Evolutionary conservation across 2,888 invertebrate genomes (phyloP), one percentile per base, ranked within the genome.

Genomic region (Metopia argyrocephala): DNA sequence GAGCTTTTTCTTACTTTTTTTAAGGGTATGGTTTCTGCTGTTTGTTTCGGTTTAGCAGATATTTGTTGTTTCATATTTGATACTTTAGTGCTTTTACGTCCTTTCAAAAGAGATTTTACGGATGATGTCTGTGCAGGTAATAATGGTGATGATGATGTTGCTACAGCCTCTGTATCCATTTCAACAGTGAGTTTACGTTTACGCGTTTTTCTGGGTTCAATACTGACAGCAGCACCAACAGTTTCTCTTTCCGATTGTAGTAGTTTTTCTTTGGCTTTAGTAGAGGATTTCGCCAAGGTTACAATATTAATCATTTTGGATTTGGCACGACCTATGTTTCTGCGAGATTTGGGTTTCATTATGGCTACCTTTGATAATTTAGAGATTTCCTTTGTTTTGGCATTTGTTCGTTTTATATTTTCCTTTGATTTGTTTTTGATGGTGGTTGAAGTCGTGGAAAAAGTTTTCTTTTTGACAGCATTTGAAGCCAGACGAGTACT

Each of bases 51-150:
- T 46, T 46, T 69, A 12, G 38, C 38, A 38, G 15, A 9, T 38
- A 38, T 4, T 38, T 9, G 2, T 38, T 38, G 38, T 15, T 38
- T 38, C 3, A 38, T 15, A 38, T 83, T 83, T 27, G 82, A 78
- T 27, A 83, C 64, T 48, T 84, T 79, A 25, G 74, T 74, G 61
- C 80, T 85, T 81, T 84, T 85, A 21, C 84, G 82, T 45, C 61
- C 3, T 31, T 21, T 46, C 21, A 50, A 6, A 27, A 23, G 21
- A 20, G 62, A 68, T 66, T 69, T 54, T 1, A n/a, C 27, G 48
- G 28, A 45, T 57, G 64, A n/a, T 20, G 45, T 28, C 84, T n/a
- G n/a, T n/a, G n/a, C n/a, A n/a, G 64, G 79, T 68, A 45, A 83
- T 83, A 27, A 28, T 65, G 27, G 12, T 38, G 46, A 28, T 21